Percentiles rank a stretch among this genome's conserved stretches.
Conservation (phyloP, 1,140 invertebrate genomes). For the Sycophaga agraensis region DNA sequence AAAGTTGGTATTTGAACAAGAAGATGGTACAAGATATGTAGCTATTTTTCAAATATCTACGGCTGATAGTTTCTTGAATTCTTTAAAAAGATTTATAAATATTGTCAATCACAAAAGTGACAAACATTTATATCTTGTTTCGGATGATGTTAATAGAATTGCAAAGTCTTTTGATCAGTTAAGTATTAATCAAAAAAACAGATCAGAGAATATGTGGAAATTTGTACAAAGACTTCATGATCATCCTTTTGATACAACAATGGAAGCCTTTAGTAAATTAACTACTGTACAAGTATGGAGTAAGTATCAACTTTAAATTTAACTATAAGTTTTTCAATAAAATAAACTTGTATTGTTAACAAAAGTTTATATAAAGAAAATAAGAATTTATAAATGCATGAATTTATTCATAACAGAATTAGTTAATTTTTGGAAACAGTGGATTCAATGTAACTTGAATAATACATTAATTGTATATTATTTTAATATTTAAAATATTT, state of each 20-base stretch:
- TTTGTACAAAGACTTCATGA: constrained; percentile 71
- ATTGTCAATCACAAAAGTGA: constrained; percentile 70
- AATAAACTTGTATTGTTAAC: too few species aligned
- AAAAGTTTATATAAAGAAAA: neutral
- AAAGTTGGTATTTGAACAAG: constrained; percentile 70
- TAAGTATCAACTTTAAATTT: constrained; percentile 40
- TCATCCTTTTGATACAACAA: constrained; percentile 76
- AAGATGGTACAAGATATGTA: constrained; percentile 73
- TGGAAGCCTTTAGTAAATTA: constrained; percentile 82
- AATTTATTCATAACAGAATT: too few species aligned
- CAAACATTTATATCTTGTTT: constrained; percentile 69
- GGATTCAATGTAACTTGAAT: too few species aligned
- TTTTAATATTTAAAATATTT: too few species aligned
- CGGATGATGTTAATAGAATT: constrained; percentile 63
- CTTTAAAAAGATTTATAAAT: constrained; percentile 64
- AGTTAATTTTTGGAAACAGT: too few species aligned
- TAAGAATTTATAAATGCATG: too few species aligned
- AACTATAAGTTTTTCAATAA: too few species aligned
- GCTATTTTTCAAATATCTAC: constrained; percentile 85
- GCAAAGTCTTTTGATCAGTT: constrained; percentile 83
- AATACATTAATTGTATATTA: too few species aligned
- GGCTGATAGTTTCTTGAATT: constrained; percentile 74
- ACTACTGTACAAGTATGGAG: constrained; percentile 69
- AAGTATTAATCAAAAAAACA: constrained; percentile 74
- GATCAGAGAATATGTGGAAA: constrained; percentile 68